Percentiles rank a stretch among this genome's conserved stretches.
Conservation (phyloP, 2,797 vertebrate species). For the Pelodytes ibericus region DNA sequence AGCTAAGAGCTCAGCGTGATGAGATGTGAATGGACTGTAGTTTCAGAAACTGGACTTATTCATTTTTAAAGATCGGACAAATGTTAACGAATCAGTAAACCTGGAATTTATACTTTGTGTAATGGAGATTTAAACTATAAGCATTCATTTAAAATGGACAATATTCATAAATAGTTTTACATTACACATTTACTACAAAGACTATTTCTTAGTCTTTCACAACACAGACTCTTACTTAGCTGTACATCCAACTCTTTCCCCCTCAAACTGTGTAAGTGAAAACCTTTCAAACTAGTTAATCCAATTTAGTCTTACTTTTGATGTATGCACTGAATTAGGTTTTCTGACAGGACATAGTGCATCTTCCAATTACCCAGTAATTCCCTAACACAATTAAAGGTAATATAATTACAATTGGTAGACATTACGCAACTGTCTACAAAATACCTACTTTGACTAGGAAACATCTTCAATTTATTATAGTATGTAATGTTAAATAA, state of each 20-base stretch:
- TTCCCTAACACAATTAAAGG: constrained; percentile 44
- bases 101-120: too few relatives aligned
- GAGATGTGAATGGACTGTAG: too few relatives aligned
- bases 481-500: too few relatives aligned
- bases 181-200: not conserved
- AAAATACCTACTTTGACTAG: constrained; percentile 40
- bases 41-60: too few relatives aligned
- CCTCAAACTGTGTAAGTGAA: constrained; percentile 29
- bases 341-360: constrained; percentile 35
- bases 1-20: too few relatives aligned
- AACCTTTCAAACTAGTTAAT: constrained; percentile 43
- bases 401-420: constrained; percentile 47
- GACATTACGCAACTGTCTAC: constrained; percentile 31
- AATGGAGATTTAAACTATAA: too few relatives aligned
- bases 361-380: constrained; percentile 46
- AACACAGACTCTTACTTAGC: not conserved
- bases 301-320: constrained; percentile 41
- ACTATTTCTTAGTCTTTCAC: too few relatives aligned
- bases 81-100: too few relatives aligned
- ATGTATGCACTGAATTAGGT: constrained; percentile 33
- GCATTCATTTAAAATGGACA: too few relatives aligned
- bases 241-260: not conserved
- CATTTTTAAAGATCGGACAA: too few relatives aligned
- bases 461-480: too few relatives aligned
- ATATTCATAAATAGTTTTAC: too few relatives aligned